Percentiles rank a stretch among this genome's conserved stretches.
Conservation (phyloP, 1,140 invertebrate genomes). For the Cherax destructor region DNA sequence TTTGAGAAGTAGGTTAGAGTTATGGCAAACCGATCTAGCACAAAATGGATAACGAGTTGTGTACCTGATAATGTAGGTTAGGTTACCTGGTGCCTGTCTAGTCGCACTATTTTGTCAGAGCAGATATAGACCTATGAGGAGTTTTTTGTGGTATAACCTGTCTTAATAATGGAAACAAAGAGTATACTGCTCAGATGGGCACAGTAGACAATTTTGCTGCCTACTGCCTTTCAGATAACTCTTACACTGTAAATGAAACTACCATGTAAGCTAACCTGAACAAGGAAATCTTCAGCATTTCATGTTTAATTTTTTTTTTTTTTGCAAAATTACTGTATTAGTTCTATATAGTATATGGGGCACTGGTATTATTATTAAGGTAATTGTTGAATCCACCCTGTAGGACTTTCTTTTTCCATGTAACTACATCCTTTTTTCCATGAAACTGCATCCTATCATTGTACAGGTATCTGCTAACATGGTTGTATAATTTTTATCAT, state of each 20-base stretch:
- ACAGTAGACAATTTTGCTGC: neutral
- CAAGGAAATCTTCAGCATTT: neutral
- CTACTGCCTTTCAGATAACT: neutral
- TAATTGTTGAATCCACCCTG: neutral
- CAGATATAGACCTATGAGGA: neutral
- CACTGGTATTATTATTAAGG: neutral
- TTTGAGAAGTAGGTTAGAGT: neutral
- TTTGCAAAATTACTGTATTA: neutral
- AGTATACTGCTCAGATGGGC: neutral
- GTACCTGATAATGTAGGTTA: constrained; percentile 68
- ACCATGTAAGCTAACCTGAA: neutral
- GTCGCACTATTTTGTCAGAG: constrained; percentile 52
- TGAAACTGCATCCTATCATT: neutral
- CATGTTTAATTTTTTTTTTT: neutral
- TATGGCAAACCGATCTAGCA: constrained; percentile 49
- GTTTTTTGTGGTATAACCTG: neutral
- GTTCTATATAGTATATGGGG: neutral
- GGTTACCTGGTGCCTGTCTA: constrained; percentile 65
- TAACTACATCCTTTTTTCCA: neutral
- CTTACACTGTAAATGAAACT: neutral
- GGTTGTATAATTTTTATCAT: constrained; percentile 22
- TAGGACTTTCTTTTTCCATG: neutral
- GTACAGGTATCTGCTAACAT: neutral
- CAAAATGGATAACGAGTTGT: constrained; percentile 54
- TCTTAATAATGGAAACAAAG: neutral